These are phyloP conservation scores for Drosophila anomelani DNA, from an alignment of 2,888 invertebrate genomes.

Conservation along the genomic window DNA sequence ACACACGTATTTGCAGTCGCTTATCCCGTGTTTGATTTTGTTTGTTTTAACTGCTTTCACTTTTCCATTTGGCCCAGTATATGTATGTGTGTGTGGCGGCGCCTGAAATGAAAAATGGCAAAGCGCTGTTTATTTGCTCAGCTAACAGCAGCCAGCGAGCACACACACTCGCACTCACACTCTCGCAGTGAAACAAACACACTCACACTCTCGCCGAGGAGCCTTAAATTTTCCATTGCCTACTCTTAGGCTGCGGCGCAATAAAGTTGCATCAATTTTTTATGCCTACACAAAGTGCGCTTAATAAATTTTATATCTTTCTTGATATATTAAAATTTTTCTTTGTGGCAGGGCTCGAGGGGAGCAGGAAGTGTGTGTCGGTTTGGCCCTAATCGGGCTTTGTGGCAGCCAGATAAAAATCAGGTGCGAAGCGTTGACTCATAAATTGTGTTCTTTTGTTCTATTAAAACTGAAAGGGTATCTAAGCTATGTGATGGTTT, in stretches of 20 bases:
- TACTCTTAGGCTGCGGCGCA: constrained; percentile 35
- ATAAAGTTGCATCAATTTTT: constrained; percentile 47
- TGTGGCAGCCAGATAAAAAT: constrained; percentile 22
- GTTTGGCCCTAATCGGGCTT: constrained; percentile 11
- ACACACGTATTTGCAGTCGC: constrained; percentile 36
- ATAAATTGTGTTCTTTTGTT: constrained; percentile 49
- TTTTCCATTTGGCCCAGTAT: constrained; percentile 58
- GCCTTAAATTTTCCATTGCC: constrained; percentile 41
- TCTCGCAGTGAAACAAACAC: not conserved
- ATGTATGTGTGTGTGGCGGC: constrained; percentile 1
- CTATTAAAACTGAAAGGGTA: not conserved
- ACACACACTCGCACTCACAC: not conserved
- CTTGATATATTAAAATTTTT: constrained; percentile 65
- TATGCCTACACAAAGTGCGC: constrained; percentile 38
- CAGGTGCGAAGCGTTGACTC: constrained; percentile 19
- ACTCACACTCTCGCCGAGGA: not conserved
- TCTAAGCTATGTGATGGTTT: not conserved
- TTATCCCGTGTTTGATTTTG: constrained; percentile 65
- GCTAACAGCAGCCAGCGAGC: constrained; percentile 56
- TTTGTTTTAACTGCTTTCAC: constrained; percentile 70
- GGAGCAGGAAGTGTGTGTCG: not conserved
- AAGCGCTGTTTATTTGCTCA: constrained; percentile 64
- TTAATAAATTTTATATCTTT: constrained; percentile 60
- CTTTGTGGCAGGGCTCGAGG: not conserved
- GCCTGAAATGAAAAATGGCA: constrained; percentile 66